A percentile compares a stretch with the other conserved stretches of the same genome.
phyloP scores from a whole-genome alignment of 2,888 invertebrate genomes.

The Alcis repandata region DNA sequence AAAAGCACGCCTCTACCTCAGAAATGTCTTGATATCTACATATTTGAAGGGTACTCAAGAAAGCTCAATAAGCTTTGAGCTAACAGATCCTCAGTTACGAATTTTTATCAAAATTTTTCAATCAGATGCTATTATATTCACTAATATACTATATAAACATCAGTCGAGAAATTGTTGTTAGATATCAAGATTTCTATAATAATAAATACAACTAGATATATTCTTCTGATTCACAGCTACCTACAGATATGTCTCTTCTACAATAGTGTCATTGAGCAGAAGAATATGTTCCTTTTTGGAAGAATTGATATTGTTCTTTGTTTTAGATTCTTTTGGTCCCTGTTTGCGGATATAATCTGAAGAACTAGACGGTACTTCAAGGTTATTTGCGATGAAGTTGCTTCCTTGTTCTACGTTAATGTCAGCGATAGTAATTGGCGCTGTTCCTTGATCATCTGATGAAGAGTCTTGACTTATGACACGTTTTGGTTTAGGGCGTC shows the following conservation, averaged over 20 bases:
- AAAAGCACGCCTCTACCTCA: background rate
- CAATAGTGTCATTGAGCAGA: background rate
- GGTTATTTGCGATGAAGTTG: background rate
- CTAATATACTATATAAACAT: too few species aligned
- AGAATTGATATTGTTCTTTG: background rate
- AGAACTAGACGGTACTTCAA: background rate
- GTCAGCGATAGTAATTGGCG: background rate
- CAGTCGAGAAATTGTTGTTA: too few species aligned
- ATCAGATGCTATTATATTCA: background rate
- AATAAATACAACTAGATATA: too few species aligned
- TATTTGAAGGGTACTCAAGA: background rate
- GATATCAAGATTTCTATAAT: too few species aligned
- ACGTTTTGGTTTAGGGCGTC: constrained; percentile 69
- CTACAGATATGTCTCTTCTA: constrained; percentile 8
- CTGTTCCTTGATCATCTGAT: constrained; percentile 59
- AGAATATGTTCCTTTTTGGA: background rate
- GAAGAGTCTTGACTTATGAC: constrained; percentile 71
- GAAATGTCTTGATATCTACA: background rate
- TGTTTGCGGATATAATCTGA: background rate
- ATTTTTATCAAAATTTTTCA: background rate
- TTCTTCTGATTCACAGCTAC: too few species aligned
- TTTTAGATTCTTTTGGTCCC: background rate
- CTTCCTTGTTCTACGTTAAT: background rate
- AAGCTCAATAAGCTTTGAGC: background rate
- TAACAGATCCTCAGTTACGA: background rate